Conservation (phyloP, 2,113 vertebrate genomes). For the Strigops habroptila region DNA sequence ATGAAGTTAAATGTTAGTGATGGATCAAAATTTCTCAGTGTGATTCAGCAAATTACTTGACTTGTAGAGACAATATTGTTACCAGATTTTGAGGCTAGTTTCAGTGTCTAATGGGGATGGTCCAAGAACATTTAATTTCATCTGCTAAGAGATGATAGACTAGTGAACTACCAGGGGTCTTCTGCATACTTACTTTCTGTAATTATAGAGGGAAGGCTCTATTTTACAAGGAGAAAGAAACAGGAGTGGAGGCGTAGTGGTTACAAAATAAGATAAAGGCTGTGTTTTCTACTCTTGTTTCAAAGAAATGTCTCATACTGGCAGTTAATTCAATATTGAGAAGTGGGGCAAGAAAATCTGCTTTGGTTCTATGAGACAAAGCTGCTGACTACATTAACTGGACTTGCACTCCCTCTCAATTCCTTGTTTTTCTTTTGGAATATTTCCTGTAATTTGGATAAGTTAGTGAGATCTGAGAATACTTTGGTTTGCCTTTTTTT, state of each 20-base stretch:
- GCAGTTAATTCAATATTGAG: neutral
- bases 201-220: neutral
- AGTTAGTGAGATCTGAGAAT: conserved; percentile 1
- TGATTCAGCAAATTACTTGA: neutral
- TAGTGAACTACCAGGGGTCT: neutral
- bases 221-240: neutral
- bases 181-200: neutral
- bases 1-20: neutral
- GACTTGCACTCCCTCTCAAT: neutral
- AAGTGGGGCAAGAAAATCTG: neutral
- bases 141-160: neutral
- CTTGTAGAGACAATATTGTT: neutral
- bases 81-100: neutral
- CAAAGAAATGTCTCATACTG: neutral
- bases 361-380: neutral
- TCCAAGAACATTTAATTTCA: neutral
- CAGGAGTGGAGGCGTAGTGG: neutral
- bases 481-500: neutral
- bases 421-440: conserved; percentile 39
- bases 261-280: neutral
- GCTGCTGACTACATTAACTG: neutral
- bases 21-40: neutral
- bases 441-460: conserved; percentile 35
- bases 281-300: neutral
- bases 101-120: neutral